phyloP scores from a whole-genome alignment of 2,797 vertebrate species.

The Salmo trutta region DNA sequence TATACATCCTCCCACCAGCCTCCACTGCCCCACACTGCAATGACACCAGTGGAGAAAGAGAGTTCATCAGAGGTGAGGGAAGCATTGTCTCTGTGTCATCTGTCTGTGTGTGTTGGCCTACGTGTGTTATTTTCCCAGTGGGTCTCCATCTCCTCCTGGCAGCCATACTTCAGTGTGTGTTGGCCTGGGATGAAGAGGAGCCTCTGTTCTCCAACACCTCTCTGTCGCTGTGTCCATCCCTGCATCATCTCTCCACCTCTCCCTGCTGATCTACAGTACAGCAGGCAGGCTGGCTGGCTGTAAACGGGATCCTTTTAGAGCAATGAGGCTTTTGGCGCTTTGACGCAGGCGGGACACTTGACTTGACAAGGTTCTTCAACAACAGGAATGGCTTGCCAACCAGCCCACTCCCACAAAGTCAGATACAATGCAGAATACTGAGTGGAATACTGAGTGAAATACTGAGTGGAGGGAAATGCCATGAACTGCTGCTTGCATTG shows the following conservation, averaged over 20 bases:
- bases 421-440: constrained; percentile 16
- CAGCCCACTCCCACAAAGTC: neutral
- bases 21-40: neutral
- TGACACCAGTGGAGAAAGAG: neutral
- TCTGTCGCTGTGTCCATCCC: neutral
- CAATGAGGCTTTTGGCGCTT: constrained; percentile 11
- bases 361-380: constrained; percentile 15
- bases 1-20: too few relatives aligned
- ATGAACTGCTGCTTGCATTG: neutral
- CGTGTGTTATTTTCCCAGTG: neutral
- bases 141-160: neutral
- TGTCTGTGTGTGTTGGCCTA: neutral
- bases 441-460: constrained; percentile 8
- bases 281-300: neutral
- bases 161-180: neutral
- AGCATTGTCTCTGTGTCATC: neutral
- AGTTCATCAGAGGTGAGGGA: neutral
- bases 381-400: constrained; percentile 27
- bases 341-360: constrained; percentile 9
- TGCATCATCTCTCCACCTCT: neutral
- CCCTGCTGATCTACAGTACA: neutral
- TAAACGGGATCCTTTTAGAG: constrained; percentile 15
- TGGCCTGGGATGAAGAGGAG: neutral
- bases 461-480: neutral
- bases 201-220: neutral